phyloP scores from a whole-genome alignment of 2,888 invertebrate species.

The Micoletzkya japonica region DNA sequence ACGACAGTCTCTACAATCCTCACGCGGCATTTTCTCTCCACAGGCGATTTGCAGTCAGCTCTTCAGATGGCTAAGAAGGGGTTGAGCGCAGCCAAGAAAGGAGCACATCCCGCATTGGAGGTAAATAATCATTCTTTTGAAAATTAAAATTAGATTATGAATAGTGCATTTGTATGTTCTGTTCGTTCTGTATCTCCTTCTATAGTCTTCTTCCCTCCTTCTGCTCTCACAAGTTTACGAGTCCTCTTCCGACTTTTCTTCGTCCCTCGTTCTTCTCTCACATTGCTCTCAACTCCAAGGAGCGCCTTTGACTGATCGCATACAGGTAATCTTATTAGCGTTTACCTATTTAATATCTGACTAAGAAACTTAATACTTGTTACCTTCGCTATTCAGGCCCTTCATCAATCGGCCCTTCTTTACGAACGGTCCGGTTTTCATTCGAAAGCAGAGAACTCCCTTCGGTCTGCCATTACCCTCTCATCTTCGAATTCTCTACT shows the following conservation, averaged over 20 bases:
- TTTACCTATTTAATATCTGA: background rate
- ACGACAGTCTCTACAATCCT: constrained; percentile 3
- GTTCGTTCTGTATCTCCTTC: too few relatives aligned
- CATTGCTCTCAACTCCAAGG: background rate
- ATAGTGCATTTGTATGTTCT: background rate
- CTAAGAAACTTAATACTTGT: too few relatives aligned
- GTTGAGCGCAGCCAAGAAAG: background rate
- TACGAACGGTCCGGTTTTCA: background rate
- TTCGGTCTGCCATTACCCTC: background rate
- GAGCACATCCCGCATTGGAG: background rate
- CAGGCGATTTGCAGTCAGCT: background rate
- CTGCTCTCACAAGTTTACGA: constrained; percentile 24
- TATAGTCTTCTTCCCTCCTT: constrained; percentile 14
- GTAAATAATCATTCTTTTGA: constrained; percentile 2
- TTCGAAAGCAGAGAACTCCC: background rate
- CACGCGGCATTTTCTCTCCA: constrained; percentile 2
- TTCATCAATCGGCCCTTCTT: constrained; percentile 5
- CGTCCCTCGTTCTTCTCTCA: constrained; percentile 9
- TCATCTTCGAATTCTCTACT: background rate
- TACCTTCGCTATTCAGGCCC: constrained; percentile 1
- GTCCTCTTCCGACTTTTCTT: background rate
- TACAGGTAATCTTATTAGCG: background rate
- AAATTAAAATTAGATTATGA: background rate
- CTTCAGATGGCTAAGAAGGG: constrained; percentile 10
- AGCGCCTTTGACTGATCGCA: background rate